Percentiles rank a stretch among this genome's conserved stretches.
Conservation (phyloP, 2,113 vertebrate species). For the Camelus dromedarius region DNA sequence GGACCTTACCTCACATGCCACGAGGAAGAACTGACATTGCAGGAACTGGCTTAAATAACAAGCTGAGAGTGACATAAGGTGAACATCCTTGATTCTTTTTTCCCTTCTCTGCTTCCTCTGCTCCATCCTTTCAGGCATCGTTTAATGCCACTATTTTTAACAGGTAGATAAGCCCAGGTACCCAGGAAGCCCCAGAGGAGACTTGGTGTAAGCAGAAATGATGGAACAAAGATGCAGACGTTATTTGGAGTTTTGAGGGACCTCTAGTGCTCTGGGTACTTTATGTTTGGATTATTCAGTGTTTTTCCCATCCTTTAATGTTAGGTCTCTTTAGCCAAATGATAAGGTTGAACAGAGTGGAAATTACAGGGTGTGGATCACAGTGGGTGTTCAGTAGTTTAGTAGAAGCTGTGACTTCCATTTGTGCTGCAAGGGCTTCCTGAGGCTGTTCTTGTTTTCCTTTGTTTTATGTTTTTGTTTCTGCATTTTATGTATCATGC, state of each 20-base stretch:
- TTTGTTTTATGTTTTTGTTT: background rate
- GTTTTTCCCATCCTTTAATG: conserved; percentile 68
- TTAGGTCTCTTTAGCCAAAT: conserved; percentile 77
- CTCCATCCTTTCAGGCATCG: background rate
- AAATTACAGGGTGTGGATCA: conserved; percentile 75
- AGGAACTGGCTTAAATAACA: background rate
- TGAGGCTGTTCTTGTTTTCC: background rate
- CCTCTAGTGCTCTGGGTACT: conserved; percentile 49
- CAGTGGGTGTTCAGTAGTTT: conserved; percentile 44
- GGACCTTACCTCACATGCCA: background rate
- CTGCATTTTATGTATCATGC: background rate
- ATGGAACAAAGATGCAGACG: conserved; percentile 34
- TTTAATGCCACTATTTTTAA: conserved; percentile 10
- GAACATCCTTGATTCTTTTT: background rate
- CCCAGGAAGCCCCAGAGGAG: background rate
- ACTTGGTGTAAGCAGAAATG: background rate
- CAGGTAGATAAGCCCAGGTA: background rate
- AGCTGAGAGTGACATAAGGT: background rate
- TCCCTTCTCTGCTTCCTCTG: background rate
- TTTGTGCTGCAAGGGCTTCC: background rate
- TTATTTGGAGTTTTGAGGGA: conserved; percentile 57
- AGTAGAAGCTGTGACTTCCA: conserved; percentile 43
- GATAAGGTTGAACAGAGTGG: conserved; percentile 51
- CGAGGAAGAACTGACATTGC: background rate
- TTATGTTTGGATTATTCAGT: conserved; percentile 77